Base-by-base conservation (phyloP, 2,888 invertebrate species). In the Acanthosepion lycidas region DNA sequence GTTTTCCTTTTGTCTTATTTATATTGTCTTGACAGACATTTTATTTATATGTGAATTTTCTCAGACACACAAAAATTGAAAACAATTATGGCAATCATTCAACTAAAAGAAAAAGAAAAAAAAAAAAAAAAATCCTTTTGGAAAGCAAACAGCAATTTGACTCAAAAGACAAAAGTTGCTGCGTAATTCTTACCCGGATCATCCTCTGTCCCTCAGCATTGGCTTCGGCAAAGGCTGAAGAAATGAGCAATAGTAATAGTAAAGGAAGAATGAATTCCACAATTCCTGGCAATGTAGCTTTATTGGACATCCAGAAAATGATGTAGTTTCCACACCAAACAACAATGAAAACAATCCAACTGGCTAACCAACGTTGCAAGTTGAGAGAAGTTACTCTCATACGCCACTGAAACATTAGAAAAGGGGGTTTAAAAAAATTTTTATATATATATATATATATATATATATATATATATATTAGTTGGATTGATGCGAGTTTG, bases 171-270 rank as follows among this genome's bases (percentile, higher is more conserved):
- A 23, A 55, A 59, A 59, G 20, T 20, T 59, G 6, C 0, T 15
- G 26, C 20, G 5, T 53, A 51, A 26, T 59, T 64, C 96, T 95
- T 95, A 97, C 97, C 96, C 97, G 97, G 48, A 97, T 95, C 95
- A 97, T 96, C 42, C 97, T 96, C 55, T 96, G 96, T n/a, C 97
- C 97, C 95, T 97, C 97, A 94, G 97, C 97, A 95, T 97, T 97
- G 64, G 97, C 97, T 96, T 97, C 97, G 5, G 97, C 97, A 95
- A 97, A 97, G 0, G 97, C 97, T 8, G 97, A 97, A 94, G 97
- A 96, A 92, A 97, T 94, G 0, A 97, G 96, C 1, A 97, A 97
- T 4, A 97, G 96, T 8, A 97, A 94, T 20, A 97, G 94, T 33
- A 97, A 96, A 2, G 97, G 97, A 8, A 97, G 95, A 48, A 97